Percentiles rank a stretch among this genome's conserved stretches.
phyloP scores from a whole-genome alignment of 2,113 vertebrate species.

The Nerophis lumbriciformis region DNA sequence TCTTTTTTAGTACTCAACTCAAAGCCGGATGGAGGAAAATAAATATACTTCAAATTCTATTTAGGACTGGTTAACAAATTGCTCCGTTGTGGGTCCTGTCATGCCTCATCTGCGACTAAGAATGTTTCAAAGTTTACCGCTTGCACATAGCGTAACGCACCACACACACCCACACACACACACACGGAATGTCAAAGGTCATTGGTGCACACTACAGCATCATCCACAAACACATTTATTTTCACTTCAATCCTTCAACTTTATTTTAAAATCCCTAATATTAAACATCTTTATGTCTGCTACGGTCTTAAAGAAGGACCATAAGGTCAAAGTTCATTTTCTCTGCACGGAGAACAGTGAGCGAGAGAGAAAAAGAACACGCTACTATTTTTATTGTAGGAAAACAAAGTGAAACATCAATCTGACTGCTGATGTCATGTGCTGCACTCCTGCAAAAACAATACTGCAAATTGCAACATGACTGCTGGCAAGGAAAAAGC shows the following conservation, averaged over 20 bases:
- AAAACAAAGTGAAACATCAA: constrained; percentile 41
- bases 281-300: no score
- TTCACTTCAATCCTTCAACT: no score
- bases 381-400: constrained; percentile 38
- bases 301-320: no score
- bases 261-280: no score
- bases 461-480: constrained; percentile 10
- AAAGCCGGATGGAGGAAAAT: not conserved
- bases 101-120: constrained; percentile 37
- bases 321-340: not conserved
- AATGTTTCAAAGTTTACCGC: constrained; percentile 33
- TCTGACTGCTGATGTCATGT: constrained; percentile 32
- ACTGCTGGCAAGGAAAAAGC: constrained; percentile 5
- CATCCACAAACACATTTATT: constrained; percentile 1
- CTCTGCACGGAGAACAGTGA: not conserved
- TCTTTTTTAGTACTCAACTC: no score
- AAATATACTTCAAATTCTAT: constrained; percentile 25
- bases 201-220: not conserved
- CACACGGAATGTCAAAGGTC: no score
- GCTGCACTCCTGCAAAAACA: constrained; percentile 35
- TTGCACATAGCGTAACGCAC: constrained; percentile 2
- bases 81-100: constrained; percentile 37
- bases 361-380: constrained; percentile 9
- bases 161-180: constrained; percentile 26
- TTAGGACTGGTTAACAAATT: constrained; percentile 37